Evolutionary conservation across 2,888 invertebrate species (phyloP).

Genomic region (Drosophila paranaensis): DNA sequence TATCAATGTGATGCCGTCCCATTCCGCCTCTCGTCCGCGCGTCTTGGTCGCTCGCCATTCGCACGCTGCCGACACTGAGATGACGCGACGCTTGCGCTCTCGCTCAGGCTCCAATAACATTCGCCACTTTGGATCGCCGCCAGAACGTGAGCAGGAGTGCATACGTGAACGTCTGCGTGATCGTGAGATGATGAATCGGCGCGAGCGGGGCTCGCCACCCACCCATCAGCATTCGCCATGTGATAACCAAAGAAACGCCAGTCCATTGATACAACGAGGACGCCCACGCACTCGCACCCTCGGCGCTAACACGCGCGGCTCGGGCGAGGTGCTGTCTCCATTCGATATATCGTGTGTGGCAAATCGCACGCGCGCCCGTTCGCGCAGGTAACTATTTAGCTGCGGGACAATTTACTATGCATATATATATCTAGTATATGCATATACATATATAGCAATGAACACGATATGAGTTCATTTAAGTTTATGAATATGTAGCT

Average conservation of each 20-base stretch:
- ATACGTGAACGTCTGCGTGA: too few species aligned
- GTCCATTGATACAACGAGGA: not conserved
- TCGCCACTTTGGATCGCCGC: too few species aligned
- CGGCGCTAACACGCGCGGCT: not conserved
- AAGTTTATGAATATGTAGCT: not conserved
- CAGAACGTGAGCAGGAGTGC: too few species aligned
- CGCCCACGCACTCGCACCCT: not conserved
- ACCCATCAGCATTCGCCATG: not conserved
- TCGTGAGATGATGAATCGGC: not conserved
- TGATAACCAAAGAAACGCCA: not conserved
- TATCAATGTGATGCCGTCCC: not conserved
- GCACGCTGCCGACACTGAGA: not conserved
- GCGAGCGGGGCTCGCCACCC: not conserved
- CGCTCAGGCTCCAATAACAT: not conserved
- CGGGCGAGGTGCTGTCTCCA: not conserved
- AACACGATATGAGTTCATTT: not conserved
- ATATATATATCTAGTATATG: not conserved
- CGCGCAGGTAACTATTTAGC: not conserved
- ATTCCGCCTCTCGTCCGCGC: not conserved
- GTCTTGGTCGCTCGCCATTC: not conserved
- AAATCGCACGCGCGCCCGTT: slow-evolving; percentile 41
- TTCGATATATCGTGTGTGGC: slow-evolving; percentile 43
- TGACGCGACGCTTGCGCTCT: not conserved
- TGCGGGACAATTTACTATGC: too few species aligned
- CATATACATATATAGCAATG: not conserved